Evolutionary conservation across 2,888 invertebrate genomes (phyloP).

Genomic region (Oasisia sp.): DNA sequence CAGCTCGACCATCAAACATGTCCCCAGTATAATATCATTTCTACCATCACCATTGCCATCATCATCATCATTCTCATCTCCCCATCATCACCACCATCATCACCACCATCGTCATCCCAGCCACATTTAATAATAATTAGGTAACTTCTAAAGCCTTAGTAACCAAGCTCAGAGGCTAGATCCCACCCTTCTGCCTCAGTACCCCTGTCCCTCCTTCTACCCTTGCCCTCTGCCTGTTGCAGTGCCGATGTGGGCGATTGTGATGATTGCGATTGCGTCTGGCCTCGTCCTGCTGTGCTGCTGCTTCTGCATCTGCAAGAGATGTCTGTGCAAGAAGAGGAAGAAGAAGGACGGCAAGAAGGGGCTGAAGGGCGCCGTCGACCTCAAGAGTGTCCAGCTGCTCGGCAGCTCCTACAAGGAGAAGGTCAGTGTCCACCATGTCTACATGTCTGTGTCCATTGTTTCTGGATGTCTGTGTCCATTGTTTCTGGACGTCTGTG

Average conservation of each 20-base stretch:
- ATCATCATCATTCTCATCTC: not conserved
- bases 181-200: too few species aligned
- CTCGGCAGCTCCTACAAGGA: slow-evolving; percentile 97
- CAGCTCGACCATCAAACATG: too few species aligned
- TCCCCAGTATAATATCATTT: too few species aligned
- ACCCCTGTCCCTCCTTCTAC: not conserved
- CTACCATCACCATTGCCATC: not conserved
- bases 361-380: slow-evolving; percentile 71
- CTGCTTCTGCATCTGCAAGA: slow-evolving; percentile 28
- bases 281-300: slow-evolving; percentile 25
- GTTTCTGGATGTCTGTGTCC: not conserved
- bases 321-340: slow-evolving; percentile 30
- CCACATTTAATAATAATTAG: too few species aligned
- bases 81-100: not conserved
- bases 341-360: slow-evolving; percentile 29
- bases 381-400: slow-evolving; percentile 95
- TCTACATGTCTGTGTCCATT: not conserved
- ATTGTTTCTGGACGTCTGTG: not conserved
- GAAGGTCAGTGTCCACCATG: slow-evolving; percentile 76
- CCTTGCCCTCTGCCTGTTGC: not conserved
- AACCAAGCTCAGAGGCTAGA: too few species aligned
- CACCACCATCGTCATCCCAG: too few species aligned
- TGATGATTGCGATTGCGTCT: slow-evolving; percentile 24
- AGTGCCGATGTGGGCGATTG: slow-evolving; percentile 30
- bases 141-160: too few species aligned